phyloP scores from a whole-genome alignment of 2,797 vertebrate species.

The Corythornis leucogaster region DNA sequence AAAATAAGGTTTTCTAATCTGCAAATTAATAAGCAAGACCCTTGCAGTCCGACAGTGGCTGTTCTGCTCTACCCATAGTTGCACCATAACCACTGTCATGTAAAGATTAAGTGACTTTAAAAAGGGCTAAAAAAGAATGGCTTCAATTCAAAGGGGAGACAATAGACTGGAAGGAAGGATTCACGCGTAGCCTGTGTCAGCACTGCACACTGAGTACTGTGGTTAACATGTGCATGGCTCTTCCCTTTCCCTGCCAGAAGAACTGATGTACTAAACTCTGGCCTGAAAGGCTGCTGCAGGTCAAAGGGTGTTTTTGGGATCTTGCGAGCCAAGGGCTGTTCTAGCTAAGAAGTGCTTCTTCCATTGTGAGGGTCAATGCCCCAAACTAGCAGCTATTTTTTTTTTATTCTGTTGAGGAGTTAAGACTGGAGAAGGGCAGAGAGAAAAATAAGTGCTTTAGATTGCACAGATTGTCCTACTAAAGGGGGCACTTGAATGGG shows the following conservation, averaged over 20 bases:
- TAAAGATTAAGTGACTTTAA: constrained; percentile 15
- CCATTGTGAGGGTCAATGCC: background rate
- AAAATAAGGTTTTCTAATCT: constrained; percentile 18
- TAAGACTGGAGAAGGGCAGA: constrained; percentile 5
- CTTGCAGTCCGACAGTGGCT: background rate
- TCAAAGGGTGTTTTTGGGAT: background rate
- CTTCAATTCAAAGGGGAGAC: background rate
- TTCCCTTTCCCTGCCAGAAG: background rate
- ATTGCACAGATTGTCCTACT: constrained; percentile 67
- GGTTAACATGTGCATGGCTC: background rate
- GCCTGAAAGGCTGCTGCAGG: background rate
- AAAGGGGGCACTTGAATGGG: constrained; percentile 53
- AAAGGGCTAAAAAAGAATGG: constrained; percentile 49
- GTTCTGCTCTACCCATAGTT: background rate
- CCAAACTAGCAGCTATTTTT: background rate
- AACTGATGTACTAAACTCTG: background rate
- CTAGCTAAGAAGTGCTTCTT: background rate
- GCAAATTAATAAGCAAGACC: constrained; percentile 32
- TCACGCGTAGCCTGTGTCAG: background rate
- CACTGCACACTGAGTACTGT: background rate
- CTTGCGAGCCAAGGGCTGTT: background rate
- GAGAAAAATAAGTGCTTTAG: constrained; percentile 49
- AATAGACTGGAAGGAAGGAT: background rate
- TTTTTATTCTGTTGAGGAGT: background rate
- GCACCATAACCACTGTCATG: constrained; percentile 20